Conservation (phyloP, 2,888 invertebrate genomes). For the Priocnemis perturbator region DNA sequence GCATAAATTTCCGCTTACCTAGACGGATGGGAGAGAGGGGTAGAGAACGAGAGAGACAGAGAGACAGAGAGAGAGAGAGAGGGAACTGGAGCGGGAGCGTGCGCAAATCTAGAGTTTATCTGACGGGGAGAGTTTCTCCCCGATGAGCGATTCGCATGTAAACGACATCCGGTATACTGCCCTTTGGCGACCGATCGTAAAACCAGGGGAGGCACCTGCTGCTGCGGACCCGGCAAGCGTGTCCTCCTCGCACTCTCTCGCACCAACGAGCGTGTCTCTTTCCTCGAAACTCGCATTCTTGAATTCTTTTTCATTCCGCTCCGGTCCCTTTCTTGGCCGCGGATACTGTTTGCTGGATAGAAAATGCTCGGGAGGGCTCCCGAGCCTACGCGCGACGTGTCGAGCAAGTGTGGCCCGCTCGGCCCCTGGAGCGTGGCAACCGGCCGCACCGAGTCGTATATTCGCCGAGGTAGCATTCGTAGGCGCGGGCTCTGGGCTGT, state of each 20-base stretch:
- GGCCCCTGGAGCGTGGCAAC: too few species aligned
- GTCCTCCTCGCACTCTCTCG: background rate
- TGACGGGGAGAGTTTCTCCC: constrained; percentile 56
- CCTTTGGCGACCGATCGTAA: constrained; percentile 70
- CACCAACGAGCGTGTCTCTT: too few species aligned
- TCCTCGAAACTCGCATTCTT: background rate
- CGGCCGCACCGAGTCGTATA: too few species aligned
- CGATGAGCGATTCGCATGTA: constrained; percentile 71
- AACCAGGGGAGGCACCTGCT: constrained; percentile 59
- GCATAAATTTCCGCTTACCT: constrained; percentile 16
- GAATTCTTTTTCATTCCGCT: too few species aligned
- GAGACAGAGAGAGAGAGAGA: too few species aligned
- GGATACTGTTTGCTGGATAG: constrained; percentile 38
- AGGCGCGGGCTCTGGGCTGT: too few species aligned
- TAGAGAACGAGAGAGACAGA: too few species aligned
- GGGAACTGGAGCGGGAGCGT: background rate
- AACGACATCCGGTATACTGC: constrained; percentile 69
- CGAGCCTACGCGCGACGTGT: constrained; percentile 10
- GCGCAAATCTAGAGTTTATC: constrained; percentile 65
- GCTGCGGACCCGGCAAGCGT: constrained; percentile 7
- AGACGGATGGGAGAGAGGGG: background rate
- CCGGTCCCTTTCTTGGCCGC: background rate
- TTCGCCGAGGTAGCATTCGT: background rate
- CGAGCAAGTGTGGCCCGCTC: constrained; percentile 5
- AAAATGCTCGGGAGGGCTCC: constrained; percentile 44